Base-by-base conservation (phyloP, 2,113 vertebrate genomes). In the Vidua chalybeata region DNA sequence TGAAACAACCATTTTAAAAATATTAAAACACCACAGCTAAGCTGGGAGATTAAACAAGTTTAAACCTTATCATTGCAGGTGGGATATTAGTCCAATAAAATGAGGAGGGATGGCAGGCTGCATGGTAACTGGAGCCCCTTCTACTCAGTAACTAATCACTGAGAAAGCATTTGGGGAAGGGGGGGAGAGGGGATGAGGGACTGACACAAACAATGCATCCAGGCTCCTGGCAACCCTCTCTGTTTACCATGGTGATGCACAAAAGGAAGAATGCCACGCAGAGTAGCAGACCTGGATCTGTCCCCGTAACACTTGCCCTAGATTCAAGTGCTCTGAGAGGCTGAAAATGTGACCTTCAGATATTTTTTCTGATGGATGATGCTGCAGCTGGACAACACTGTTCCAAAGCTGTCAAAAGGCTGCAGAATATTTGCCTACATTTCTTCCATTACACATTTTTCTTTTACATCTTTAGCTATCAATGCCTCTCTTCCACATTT, bases 31-130 rank as follows among this genome's bases (percentile, higher is more conserved):
- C 93, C 90, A 90, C 87, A 52, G 85, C 93, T 97, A 97, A 97
- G 95, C 97, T 91, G 86, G 94, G 94, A 97, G 97, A 97, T 97
- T 97, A 97, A 97, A 92, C 91, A 96, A 95, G 92, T 96, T 94
- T 94, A 94, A 97, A 95, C 91, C 92, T 97, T 94, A 94, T 97
- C 96, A 94, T 96, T 6, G 76, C 96, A 93, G 96, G 96, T 97
- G 89, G 96, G 96, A 96, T 96, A 96, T 97, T 96, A 96, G 91
- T 97, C 93, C 92, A 91, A 91, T 92, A 87, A 97, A 91, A 94
- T 52, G 78, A 87, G 88, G 86, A 83, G 90, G 69, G 94, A 90
- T 90, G 87, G 95, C 93, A 96, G 79, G 93, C 89, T 89, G 91
- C 51, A 2, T 85, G 94, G 97, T 97, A 97, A 97, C 94, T 94